Conservation (phyloP, 2,888 invertebrate genomes). For the Limulus polyphemus region DNA sequence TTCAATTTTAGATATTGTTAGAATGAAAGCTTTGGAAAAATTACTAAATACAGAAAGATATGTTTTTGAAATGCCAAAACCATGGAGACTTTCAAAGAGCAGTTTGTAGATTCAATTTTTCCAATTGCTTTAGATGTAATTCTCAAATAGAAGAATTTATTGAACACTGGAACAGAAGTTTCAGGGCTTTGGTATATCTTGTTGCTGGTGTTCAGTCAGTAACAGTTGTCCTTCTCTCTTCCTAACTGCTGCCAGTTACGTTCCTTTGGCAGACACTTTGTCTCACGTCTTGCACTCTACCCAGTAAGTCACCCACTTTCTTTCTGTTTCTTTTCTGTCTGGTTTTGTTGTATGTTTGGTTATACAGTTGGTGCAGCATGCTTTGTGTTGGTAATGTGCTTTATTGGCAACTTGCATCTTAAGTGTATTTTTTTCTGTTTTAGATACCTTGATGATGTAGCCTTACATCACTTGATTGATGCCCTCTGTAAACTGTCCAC, state of each 20-base stretch:
- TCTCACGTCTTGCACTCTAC: conserved; percentile 28
- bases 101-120: too few species aligned
- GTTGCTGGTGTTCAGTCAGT: conserved; percentile 9
- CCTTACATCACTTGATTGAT: conserved; percentile 88
- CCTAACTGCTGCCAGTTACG: conserved; percentile 26
- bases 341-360: not conserved
- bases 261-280: conserved; percentile 27
- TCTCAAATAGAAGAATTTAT: too few species aligned
- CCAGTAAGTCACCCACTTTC: conserved; percentile 23
- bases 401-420: too few species aligned
- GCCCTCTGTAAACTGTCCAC: conserved; percentile 89
- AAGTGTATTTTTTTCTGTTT: conserved; percentile 7
- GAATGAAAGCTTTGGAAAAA: too few species aligned
- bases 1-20: too few species aligned
- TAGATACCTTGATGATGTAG: conserved; percentile 73
- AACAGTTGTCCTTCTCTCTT: conserved; percentile 9
- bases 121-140: too few species aligned
- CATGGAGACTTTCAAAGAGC: too few species aligned
- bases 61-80: too few species aligned
- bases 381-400: too few species aligned
- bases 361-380: too few species aligned
- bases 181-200: conserved; percentile 12
- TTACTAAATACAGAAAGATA: too few species aligned
- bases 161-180: conserved; percentile 10
- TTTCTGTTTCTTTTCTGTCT: not conserved